Base-by-base conservation (phyloP, 92 coral and sea anemone genomes). In the Virgularia gustaviana region DNA sequence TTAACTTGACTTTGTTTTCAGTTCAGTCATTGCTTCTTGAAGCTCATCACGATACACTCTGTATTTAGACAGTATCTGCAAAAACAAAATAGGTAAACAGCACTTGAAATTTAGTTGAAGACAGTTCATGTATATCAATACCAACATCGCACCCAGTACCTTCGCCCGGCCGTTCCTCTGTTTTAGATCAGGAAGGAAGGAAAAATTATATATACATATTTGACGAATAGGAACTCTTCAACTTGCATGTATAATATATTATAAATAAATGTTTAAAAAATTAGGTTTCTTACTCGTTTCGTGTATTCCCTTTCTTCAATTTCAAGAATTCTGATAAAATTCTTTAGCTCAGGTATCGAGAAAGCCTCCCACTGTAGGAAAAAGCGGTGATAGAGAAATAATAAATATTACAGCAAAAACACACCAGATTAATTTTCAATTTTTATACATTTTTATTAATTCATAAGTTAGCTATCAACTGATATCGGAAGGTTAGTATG, bases 261-360 rank as follows among this genome's bases (percentile, higher is more conserved):
- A 8, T 39, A 39, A 15, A 39, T 39, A 39, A 39, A 7, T 7
- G 15, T 39, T 39, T 39, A 5, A 49, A 37, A 73, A 73, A 10
- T 11, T 0, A n/a, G 13, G 13, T 20, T 18, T 39, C 91, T 75
- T 56, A 85, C 95, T 89, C 75, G 88, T 31, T 33, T 47, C 8
- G 89, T 66, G 38, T 88, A 95, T 71, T 91, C 97, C 57, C 85
- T 95, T 54, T 91, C 96, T 71, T 91, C 97, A 76, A 70, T 91
- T 41, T 91, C 97, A 37, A 91, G 86, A 72, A 91, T 91, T 41
- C 78, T 80, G 36, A 91, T 85, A 65, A 91, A 91, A 57, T 91
- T 91, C 57, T 86, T 83, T 13, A 91, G 88, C 49, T 91, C 97
- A 29, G 96, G 90, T 57, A 86, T 43, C 28, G 91, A 81, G 80